Conservation (phyloP, 2,888 invertebrate species). For the Sinohyriopsis cumingii region DNA sequence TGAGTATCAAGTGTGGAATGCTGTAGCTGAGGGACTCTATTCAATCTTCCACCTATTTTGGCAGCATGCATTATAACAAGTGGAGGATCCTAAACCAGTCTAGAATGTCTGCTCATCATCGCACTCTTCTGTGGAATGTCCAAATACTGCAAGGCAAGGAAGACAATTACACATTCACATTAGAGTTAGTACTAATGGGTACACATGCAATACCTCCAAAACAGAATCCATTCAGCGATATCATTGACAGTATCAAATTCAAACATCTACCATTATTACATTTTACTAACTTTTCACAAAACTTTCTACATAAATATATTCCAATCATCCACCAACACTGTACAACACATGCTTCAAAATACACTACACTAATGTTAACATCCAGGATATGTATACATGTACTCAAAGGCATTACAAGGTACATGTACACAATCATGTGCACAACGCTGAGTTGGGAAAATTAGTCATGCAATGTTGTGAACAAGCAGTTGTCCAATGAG, state of each 20-base stretch:
- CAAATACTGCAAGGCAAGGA: constrained; percentile 83
- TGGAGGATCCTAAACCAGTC: constrained; percentile 8
- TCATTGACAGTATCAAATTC: too few species aligned
- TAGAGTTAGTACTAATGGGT: constrained; percentile 1
- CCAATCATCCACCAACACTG: background rate
- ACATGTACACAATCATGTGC: background rate
- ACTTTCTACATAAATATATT: too few species aligned
- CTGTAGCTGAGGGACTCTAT: too few species aligned
- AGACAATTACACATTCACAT: constrained; percentile 1
- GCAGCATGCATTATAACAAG: too few species aligned
- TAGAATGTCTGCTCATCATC: constrained; percentile 77
- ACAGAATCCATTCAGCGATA: too few species aligned
- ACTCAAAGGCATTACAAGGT: background rate
- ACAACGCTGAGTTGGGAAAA: too few species aligned
- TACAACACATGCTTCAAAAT: background rate
- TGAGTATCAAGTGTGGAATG: too few species aligned
- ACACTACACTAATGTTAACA: background rate
- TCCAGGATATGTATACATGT: background rate
- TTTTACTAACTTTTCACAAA: too few species aligned
- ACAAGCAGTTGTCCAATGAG: too few species aligned
- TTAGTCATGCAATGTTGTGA: too few species aligned
- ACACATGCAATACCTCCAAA: constrained; percentile 4
- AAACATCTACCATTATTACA: too few species aligned
- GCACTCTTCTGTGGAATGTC: constrained; percentile 89
- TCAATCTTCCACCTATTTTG: too few species aligned